A percentile compares a stretch with the other conserved stretches of the same genome.
Conservation (phyloP, 2,113 vertebrate genomes). For the Nothoprocta pentlandii region DNA sequence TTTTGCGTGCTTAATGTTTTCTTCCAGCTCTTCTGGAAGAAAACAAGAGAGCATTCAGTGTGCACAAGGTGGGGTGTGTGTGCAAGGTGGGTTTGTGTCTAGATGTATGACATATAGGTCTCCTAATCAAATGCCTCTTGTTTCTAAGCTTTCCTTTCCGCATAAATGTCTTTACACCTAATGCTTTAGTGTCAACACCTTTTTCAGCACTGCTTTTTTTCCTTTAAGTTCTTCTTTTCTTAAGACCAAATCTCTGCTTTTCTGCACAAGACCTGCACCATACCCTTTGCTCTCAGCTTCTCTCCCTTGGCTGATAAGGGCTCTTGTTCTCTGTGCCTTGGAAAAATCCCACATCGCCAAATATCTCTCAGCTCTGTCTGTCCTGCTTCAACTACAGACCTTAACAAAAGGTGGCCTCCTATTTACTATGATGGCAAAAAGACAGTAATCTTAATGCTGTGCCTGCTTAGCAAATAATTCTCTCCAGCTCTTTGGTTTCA, state of each 20-base stretch:
- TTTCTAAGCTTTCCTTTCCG: not conserved
- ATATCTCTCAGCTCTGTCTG: not conserved
- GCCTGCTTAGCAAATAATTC: not conserved
- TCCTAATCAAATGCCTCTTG: not conserved
- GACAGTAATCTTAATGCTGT: not conserved
- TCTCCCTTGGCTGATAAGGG: not conserved
- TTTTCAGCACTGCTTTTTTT: not conserved
- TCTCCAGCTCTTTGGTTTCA: not conserved
- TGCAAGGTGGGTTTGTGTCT: not conserved
- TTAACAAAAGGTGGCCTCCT: not conserved
- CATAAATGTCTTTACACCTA: not conserved
- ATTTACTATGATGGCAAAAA: not conserved
- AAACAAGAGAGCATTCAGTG: not conserved
- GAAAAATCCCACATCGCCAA: not conserved
- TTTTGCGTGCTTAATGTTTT: not conserved
- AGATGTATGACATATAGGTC: rapidly evolving
- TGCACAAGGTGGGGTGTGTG: not conserved
- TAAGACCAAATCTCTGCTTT: not conserved
- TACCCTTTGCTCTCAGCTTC: not conserved
- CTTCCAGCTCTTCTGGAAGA: not conserved
- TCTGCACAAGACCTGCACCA: rapidly evolving
- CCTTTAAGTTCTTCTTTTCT: not conserved
- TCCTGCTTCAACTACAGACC: not conserved
- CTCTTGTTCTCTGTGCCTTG: not conserved
- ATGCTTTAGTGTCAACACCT: not conserved